These are phyloP conservation scores for Clepsis dumicolana DNA, from an alignment of 2,888 invertebrate genomes.

Conservation along the genomic window DNA sequence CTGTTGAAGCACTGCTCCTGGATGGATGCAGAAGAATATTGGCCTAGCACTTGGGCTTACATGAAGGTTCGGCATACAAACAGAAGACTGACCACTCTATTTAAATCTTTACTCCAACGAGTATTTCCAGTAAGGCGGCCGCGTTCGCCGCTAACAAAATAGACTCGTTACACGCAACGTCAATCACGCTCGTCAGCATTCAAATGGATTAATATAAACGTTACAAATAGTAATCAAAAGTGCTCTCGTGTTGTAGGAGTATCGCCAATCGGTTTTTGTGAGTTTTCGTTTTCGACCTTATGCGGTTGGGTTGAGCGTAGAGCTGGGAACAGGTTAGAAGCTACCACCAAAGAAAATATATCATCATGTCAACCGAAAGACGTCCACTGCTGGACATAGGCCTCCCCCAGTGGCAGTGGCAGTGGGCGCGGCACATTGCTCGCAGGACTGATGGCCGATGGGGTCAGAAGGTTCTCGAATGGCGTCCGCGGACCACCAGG, in stretches of 20 bases:
- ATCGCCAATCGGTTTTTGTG: conserved; percentile 71
- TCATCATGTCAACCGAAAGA: too few species aligned
- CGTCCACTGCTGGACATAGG: too few species aligned
- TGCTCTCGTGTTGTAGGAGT: conserved; percentile 58
- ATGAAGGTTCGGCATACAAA: not conserved
- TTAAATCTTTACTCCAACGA: conserved; percentile 6
- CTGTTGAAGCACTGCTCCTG: too few species aligned
- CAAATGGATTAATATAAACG: conserved; percentile 80
- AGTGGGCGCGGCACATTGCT: too few species aligned
- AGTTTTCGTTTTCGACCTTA: conserved; percentile 68
- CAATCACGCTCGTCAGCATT: conserved; percentile 71
- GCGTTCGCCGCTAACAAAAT: conserved; percentile 69
- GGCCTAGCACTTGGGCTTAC: too few species aligned
- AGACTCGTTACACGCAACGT: conserved; percentile 78
- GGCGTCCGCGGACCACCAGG: too few species aligned
- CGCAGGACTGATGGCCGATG: too few species aligned
- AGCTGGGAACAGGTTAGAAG: conserved; percentile 46
- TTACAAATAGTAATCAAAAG: conserved; percentile 83
- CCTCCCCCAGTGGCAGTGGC: too few species aligned
- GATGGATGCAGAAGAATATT: too few species aligned
- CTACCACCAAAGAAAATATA: not conserved
- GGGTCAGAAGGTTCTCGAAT: too few species aligned
- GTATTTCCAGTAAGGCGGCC: conserved; percentile 55
- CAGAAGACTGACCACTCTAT: conserved; percentile 17
- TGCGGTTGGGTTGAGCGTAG: conserved; percentile 52